A percentile compares a stretch with the other conserved stretches of the same genome.
phyloP scores from a whole-genome alignment of 1,140 invertebrate genomes.

The Heliothis subflexa region DNA sequence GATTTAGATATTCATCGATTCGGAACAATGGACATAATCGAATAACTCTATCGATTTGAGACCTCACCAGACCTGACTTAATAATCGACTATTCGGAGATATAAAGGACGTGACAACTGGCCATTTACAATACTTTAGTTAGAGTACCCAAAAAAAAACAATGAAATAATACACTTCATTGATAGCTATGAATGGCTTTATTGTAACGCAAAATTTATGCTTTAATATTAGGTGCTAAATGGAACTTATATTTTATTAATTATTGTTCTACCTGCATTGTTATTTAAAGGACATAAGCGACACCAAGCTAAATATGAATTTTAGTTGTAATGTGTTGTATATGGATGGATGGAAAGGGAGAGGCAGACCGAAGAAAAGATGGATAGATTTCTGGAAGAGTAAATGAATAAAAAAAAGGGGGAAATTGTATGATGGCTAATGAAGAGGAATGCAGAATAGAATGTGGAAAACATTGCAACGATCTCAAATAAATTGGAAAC shows the following conservation, averaged over 20 bases:
- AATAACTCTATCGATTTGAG: constrained; percentile 45
- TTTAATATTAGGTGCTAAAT: constrained; percentile 3
- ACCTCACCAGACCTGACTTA: constrained; percentile 38
- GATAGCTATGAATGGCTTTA: constrained; percentile 22
- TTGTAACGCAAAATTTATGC: neutral
- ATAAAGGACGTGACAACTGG: constrained; percentile 42
- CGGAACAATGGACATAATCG: constrained; percentile 45
- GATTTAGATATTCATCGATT: constrained; percentile 48
- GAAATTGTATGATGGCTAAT: too few species aligned
- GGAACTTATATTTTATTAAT: constrained; percentile 20
- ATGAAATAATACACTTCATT: constrained; percentile 15
- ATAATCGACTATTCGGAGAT: constrained; percentile 38
- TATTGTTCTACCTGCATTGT: neutral
- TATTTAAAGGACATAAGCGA: too few species aligned
- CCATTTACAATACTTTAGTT: constrained; percentile 30
- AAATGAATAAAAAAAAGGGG: too few species aligned
- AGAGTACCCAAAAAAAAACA: constrained; percentile 24
- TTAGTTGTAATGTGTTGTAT: too few species aligned
- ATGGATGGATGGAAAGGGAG: too few species aligned
- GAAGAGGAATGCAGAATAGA: too few species aligned
- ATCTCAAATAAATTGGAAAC: too few species aligned
- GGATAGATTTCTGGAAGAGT: too few species aligned
- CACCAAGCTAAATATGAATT: too few species aligned
- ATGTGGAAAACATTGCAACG: too few species aligned
- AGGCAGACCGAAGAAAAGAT: too few species aligned